Base-by-base conservation (phyloP, 2,797 vertebrate genomes). In the Centropyge bicolor region DNA sequence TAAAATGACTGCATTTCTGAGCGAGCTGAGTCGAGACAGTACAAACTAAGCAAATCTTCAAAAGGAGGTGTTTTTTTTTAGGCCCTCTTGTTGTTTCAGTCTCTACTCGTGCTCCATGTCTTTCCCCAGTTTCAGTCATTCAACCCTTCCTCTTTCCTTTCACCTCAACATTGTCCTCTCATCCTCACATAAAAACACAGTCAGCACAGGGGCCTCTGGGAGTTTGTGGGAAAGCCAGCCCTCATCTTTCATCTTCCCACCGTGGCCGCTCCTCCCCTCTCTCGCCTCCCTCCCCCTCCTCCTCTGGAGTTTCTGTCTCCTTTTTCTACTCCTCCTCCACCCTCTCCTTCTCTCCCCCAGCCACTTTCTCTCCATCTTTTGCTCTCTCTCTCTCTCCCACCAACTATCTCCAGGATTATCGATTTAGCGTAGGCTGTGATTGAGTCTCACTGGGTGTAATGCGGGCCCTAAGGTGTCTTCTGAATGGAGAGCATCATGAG, bases 361-460 rank as follows among this genome's bases (percentile, higher is more conserved):
- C 87, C 81, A 91, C 86, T 81, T 84, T 85, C 88, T 88, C 77
- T 60, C 85, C 67, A 78, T 82, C 89, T 77, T 84, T 80, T 48
- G 66, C 51, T 64, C 49, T 52, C 87, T 65, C 84, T 60, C 82
- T 85, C 87, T 82, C 87, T 90, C 89, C 87, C 85, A 88, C 89
- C 86, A 81, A 91, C 92, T 88, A 91, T 93, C 92, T 92, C 90
- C 83, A 72, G 92, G 89, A 92, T 91, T 95, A 96, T 95, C 91
- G 95, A 96, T 95, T 93, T 94, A 89, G 91, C 86, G 91, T 93
- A 91, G 90, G 91, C 88, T 87, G 93, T 95, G 95, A 96, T 95
- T 94, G 95, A 96, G 94, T 93, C 94, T 94, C 93, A 79, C 86
- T 82, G 93, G 91, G 93, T 90, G 87, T 93, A 91, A 94, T 94